Percentiles rank a stretch among this genome's conserved stretches.
phyloP scores from a whole-genome alignment of 2,888 invertebrate genomes.

The Tetrapedia diversipes region DNA sequence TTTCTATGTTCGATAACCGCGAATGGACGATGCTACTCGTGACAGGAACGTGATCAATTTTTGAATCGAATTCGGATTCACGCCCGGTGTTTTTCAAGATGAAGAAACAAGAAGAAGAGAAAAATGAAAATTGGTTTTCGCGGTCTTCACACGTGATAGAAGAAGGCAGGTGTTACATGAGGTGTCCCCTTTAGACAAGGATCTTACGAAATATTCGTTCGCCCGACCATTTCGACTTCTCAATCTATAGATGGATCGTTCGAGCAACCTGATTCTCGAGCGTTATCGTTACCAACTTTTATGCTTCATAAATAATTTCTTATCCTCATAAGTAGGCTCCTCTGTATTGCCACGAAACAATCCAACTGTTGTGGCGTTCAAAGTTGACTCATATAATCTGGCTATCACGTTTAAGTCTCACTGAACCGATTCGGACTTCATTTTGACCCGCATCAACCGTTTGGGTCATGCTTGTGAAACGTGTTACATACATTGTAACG shows the following conservation, averaged over 20 bases:
- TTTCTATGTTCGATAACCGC: slow-evolving; percentile 40
- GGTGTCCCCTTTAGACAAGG: slow-evolving; percentile 8
- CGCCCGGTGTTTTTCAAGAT: not conserved
- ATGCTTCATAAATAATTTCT: too few relatives aligned
- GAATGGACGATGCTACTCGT: slow-evolving; percentile 11
- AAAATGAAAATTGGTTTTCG: not conserved
- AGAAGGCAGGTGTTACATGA: not conserved
- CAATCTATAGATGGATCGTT: slow-evolving; percentile 31
- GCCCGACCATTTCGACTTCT: slow-evolving; percentile 43
- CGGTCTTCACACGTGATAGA: not conserved
- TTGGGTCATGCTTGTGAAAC: too few relatives aligned
- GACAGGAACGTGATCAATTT: slow-evolving; percentile 31
- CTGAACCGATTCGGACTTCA: too few relatives aligned
- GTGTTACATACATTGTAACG: too few relatives aligned
- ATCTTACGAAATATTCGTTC: slow-evolving; percentile 45
- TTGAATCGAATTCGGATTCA: slow-evolving; percentile 20
- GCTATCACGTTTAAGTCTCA: too few relatives aligned
- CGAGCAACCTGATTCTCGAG: slow-evolving; percentile 29
- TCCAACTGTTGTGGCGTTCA: too few relatives aligned
- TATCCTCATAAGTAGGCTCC: too few relatives aligned
- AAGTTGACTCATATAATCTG: too few relatives aligned
- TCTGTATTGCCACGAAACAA: too few relatives aligned
- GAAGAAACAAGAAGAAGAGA: not conserved
- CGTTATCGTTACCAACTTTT: slow-evolving; percentile 21
- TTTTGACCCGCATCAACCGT: too few relatives aligned